Conservation (phyloP, 2,113 vertebrate species). For the Engystomops pustulosus region DNA sequence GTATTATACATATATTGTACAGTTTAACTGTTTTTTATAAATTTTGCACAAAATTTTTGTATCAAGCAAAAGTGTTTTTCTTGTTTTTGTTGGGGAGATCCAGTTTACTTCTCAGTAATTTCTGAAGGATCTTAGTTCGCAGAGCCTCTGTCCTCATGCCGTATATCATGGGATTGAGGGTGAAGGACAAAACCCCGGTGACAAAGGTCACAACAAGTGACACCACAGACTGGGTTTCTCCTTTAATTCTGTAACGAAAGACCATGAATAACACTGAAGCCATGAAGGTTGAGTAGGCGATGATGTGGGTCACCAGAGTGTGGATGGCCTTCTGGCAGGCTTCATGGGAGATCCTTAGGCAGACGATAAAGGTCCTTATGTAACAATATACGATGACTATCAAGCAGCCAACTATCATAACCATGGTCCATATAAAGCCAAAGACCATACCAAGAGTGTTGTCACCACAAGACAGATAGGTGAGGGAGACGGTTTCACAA, state of each 20-base stretch:
- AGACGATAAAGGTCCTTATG: neutral
- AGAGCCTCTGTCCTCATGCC: too few relatives aligned
- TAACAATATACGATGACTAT: neutral
- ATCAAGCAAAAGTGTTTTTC: too few relatives aligned
- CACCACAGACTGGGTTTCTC: too few relatives aligned
- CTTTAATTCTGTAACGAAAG: neutral
- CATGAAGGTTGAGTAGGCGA: conserved; percentile 15
- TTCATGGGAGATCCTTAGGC: neutral
- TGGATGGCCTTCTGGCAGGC: conserved; percentile 30
- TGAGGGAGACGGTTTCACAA: conserved; percentile 42
- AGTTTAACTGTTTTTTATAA: too few relatives aligned
- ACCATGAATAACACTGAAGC: neutral
- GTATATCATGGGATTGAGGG: too few relatives aligned
- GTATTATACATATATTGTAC: too few relatives aligned
- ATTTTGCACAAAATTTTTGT: too few relatives aligned
- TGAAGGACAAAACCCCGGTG: too few relatives aligned
- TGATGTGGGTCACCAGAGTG: conserved; percentile 20
- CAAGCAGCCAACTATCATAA: neutral
- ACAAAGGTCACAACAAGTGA: too few relatives aligned
- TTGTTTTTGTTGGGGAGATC: too few relatives aligned
- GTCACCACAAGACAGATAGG: conserved; percentile 2
- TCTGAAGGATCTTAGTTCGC: too few relatives aligned
- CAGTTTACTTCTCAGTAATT: too few relatives aligned
- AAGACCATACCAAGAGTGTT: neutral
- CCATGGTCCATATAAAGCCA: neutral